Conservation (phyloP, 2,113 vertebrate species). For the Actenoides lindsayi region DNA sequence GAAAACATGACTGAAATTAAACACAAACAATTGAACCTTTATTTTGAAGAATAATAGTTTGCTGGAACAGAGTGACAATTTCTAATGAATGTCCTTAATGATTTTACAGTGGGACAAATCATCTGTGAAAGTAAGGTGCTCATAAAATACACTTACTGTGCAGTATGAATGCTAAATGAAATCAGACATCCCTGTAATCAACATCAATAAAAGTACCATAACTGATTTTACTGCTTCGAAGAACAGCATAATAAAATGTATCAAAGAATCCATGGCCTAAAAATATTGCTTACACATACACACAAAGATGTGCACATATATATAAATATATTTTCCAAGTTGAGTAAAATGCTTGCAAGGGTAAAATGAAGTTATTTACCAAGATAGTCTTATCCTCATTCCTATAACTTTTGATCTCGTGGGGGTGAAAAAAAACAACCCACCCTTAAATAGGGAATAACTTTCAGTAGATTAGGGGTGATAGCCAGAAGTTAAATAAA, state of each 20-base stretch:
- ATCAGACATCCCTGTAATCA: constrained; percentile 68
- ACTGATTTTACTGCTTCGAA: constrained; percentile 65
- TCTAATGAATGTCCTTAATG: constrained; percentile 74
- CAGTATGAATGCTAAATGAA: constrained; percentile 63
- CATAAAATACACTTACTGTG: constrained; percentile 62
- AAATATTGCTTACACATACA: not conserved
- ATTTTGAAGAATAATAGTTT: constrained; percentile 68
- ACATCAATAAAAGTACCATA: constrained; percentile 57
- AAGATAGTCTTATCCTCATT: not conserved
- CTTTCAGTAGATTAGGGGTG: constrained; percentile 8
- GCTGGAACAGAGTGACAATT: constrained; percentile 64
- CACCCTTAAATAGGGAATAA: not conserved
- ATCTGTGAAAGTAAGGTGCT: constrained; percentile 68
- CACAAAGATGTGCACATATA: not conserved
- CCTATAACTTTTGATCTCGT: constrained; percentile 31
- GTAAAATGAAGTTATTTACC: constrained; percentile 35
- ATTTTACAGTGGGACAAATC: constrained; percentile 75
- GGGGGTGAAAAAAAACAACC: not conserved
- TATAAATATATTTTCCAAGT: not conserved
- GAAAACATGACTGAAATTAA: constrained; percentile 72
- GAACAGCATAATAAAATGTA: constrained; percentile 52
- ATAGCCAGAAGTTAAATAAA: not conserved
- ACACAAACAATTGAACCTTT: constrained; percentile 68
- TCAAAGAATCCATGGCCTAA: not conserved
- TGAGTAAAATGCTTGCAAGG: constrained; percentile 60